A percentile compares a stretch with the other conserved stretches of the same genome.
These are phyloP conservation scores for Scaptomyza montana DNA, from an alignment of 1,140 invertebrate genomes.

Conservation along the genomic window DNA sequence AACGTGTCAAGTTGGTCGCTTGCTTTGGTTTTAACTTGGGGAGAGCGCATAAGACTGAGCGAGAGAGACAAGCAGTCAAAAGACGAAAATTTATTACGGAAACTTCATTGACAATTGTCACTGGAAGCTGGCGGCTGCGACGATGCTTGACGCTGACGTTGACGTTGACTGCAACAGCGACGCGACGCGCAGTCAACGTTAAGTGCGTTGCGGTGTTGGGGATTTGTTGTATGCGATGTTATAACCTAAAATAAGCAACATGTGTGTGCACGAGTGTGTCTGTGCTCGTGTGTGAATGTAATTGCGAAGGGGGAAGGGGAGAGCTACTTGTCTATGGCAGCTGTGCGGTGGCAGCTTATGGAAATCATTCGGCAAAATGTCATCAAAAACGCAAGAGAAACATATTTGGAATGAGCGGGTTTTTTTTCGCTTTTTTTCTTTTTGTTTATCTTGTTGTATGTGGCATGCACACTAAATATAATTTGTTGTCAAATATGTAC, in stretches of 20 bases:
- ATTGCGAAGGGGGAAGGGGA: slow-evolving; percentile 15
- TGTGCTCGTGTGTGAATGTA: background rate
- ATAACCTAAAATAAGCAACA: slow-evolving; percentile 76
- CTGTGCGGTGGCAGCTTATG: slow-evolving; percentile 70
- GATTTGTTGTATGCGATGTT: slow-evolving; percentile 67
- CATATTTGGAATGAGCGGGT: slow-evolving; percentile 60
- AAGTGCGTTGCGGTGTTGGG: slow-evolving; percentile 78
- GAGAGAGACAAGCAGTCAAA: slow-evolving; percentile 53
- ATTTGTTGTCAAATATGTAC: slow-evolving; percentile 39
- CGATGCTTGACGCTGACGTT: slow-evolving; percentile 46
- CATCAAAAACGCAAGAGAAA: slow-evolving; percentile 60
- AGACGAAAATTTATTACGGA: slow-evolving; percentile 81
- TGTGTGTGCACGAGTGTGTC: slow-evolving; percentile 6
- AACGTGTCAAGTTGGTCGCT: slow-evolving; percentile 61
- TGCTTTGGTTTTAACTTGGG: slow-evolving; percentile 30
- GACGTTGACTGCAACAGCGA: slow-evolving; percentile 15
- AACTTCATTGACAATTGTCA: slow-evolving; percentile 82
- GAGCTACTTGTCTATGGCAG: slow-evolving; percentile 73
- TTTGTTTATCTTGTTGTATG: slow-evolving; percentile 3
- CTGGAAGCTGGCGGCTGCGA: slow-evolving; percentile 69
- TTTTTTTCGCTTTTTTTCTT: slow-evolving; percentile 14
- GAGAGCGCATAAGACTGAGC: background rate
- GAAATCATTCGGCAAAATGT: slow-evolving; percentile 80
- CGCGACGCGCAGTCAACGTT: slow-evolving; percentile 44
- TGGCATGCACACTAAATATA: slow-evolving; percentile 43